A percentile compares a stretch with the other conserved stretches of the same genome.
phyloP scores from a whole-genome alignment of 2,888 invertebrate genomes.

The Platycheirus rosarum region DNA sequence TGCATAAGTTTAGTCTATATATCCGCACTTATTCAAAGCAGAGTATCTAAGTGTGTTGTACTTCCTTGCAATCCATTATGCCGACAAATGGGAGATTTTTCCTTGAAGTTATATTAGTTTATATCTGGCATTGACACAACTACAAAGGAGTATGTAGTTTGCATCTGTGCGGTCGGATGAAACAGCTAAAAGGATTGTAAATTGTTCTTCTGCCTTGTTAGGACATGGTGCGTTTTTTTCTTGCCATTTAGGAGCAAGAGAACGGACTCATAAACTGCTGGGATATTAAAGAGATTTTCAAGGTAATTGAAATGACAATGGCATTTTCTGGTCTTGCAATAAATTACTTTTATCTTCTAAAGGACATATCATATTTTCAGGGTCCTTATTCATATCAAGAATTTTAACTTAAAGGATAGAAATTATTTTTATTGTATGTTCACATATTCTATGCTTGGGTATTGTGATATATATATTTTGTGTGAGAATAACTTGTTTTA shows the following conservation, averaged over 20 bases:
- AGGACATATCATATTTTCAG: neutral
- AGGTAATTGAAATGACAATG: constrained; percentile 57
- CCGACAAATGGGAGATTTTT: constrained; percentile 37
- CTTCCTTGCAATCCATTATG: constrained; percentile 38
- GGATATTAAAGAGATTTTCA: constrained; percentile 32
- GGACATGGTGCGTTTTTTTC: constrained; percentile 48
- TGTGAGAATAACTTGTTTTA: too few species aligned
- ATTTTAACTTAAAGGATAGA: too few species aligned
- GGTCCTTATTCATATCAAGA: too few species aligned
- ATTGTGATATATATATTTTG: too few species aligned
- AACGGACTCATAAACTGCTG: constrained; percentile 21
- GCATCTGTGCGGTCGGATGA: constrained; percentile 17
- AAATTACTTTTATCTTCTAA: neutral
- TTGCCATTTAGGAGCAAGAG: constrained; percentile 2
- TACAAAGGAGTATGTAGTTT: constrained; percentile 19
- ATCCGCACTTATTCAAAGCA: neutral
- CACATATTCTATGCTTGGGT: too few species aligned
- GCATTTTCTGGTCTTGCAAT: neutral
- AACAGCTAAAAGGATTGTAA: constrained; percentile 55
- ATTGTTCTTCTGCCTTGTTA: constrained; percentile 56
- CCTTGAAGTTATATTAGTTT: constrained; percentile 43
- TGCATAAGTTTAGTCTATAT: constrained; percentile 20
- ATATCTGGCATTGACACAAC: constrained; percentile 51
- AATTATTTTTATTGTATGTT: too few species aligned
- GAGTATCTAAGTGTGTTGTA: constrained; percentile 38